These are phyloP conservation scores for Conistra vaccinii DNA, from an alignment of 2,888 invertebrate species.

Conservation along the genomic window DNA sequence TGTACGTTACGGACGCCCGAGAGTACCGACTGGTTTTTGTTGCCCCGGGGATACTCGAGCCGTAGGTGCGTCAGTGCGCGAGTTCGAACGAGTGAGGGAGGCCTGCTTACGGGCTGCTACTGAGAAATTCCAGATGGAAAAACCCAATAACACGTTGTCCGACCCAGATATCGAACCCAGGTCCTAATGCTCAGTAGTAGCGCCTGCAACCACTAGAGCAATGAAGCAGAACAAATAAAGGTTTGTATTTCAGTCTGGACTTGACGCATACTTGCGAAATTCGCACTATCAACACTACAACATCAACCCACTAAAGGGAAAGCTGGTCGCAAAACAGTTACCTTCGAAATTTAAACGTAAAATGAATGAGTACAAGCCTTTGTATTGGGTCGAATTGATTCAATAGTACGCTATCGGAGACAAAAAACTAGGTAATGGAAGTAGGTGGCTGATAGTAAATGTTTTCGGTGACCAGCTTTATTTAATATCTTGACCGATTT, in stretches of 20 bases:
- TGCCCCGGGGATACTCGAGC: too few relatives aligned
- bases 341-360: slow-evolving; percentile 47
- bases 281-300: slow-evolving; percentile 14
- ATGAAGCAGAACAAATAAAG: background rate
- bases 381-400: slow-evolving; percentile 29
- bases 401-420: slow-evolving; percentile 20
- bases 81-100: too few relatives aligned
- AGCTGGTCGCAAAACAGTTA: slow-evolving; percentile 51
- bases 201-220: too few relatives aligned
- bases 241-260: background rate
- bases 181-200: too few relatives aligned
- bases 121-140: too few relatives aligned
- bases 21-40: too few relatives aligned
- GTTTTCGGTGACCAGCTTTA: slow-evolving; percentile 1
- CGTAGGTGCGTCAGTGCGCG: too few relatives aligned
- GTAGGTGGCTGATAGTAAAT: slow-evolving; percentile 39
- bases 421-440: slow-evolving; percentile 44
- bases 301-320: slow-evolving; percentile 58
- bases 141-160: too few relatives aligned
- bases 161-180: too few relatives aligned
- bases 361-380: slow-evolving; percentile 34
- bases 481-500: slow-evolving; percentile 11
- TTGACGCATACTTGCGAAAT: slow-evolving; percentile 46
- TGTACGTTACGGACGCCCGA: too few relatives aligned
- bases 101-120: too few relatives aligned